Evolutionary conservation across 2,113 vertebrate species (phyloP).

Genomic region (Glareola pratincola): DNA sequence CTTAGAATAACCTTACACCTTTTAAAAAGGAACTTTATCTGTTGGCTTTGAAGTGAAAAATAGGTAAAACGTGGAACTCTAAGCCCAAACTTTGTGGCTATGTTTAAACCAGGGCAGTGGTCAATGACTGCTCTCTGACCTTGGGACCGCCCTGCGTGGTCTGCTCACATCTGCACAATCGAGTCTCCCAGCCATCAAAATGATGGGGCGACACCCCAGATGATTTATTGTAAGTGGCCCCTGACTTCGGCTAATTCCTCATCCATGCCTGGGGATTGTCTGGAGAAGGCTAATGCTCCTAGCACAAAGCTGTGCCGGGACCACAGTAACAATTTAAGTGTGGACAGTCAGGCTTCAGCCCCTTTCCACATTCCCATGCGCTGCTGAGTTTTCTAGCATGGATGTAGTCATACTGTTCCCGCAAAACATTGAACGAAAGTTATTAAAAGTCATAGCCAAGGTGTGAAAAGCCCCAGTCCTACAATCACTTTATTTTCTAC

Average conservation of each 20-base stretch:
- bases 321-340: neutral
- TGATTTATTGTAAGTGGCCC: neutral
- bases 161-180: neutral
- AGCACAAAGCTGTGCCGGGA: neutral
- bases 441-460: neutral
- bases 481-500: neutral
- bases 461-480: neutral
- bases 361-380: neutral
- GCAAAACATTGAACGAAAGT: neutral
- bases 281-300: neutral
- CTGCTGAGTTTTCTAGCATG: neutral
- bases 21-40: neutral
- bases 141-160: neutral
- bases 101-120: neutral
- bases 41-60: neutral
- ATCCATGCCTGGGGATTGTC: neutral
- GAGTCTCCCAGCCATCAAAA: neutral
- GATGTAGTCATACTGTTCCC: neutral
- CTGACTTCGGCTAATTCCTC: neutral
- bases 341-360: neutral
- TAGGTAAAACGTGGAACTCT: neutral
- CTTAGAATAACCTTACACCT: neutral
- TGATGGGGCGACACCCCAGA: too few species aligned
- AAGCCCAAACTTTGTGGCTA: neutral
- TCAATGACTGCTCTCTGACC: neutral